Percentiles rank a stretch among this genome's conserved stretches.
Evolutionary conservation across 53 echinoderm and acorn worm genomes (phyloP).

Genomic region (Zoroaster sp.): DNA sequence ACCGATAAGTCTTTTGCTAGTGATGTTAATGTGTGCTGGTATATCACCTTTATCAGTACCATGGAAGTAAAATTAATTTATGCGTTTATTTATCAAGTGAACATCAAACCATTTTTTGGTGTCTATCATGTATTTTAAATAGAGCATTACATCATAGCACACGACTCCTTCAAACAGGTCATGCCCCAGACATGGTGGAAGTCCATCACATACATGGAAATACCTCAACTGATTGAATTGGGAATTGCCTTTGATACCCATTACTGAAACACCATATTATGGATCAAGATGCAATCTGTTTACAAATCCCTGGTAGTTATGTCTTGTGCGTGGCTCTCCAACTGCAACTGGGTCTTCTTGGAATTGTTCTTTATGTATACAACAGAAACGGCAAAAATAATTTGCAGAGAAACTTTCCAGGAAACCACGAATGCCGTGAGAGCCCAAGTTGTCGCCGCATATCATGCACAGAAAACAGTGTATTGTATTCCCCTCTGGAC

Average conservation of each 20-base stretch:
- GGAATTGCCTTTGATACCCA: conserved; percentile 15
- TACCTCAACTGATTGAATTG: conserved; percentile 7
- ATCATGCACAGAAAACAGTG: background rate
- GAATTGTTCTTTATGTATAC: background rate
- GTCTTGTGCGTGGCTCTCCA: background rate
- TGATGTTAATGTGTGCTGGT: background rate
- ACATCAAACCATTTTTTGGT: conserved; percentile 40
- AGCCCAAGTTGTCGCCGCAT: conserved; percentile 46
- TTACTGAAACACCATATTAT: background rate
- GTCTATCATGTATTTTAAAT: conserved; percentile 39
- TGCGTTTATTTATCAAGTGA: conserved; percentile 17
- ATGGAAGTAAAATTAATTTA: conserved; percentile 19
- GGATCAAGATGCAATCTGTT: background rate
- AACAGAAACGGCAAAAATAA: conserved; percentile 37
- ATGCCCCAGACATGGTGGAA: conserved; percentile 59
- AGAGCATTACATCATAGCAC: conserved; percentile 43
- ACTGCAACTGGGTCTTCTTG: background rate
- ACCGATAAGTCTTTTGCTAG: background rate
- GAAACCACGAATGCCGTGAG: conserved; percentile 45
- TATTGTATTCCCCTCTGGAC: background rate
- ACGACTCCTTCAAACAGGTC: conserved; percentile 57
- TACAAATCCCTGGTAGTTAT: background rate
- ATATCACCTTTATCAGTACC: conserved; percentile 22
- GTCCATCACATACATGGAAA: conserved; percentile 47
- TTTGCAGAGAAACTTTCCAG: conserved; percentile 29